phyloP scores from a whole-genome alignment of 2,797 vertebrate species.

The Scomberomorus guttatus region DNA sequence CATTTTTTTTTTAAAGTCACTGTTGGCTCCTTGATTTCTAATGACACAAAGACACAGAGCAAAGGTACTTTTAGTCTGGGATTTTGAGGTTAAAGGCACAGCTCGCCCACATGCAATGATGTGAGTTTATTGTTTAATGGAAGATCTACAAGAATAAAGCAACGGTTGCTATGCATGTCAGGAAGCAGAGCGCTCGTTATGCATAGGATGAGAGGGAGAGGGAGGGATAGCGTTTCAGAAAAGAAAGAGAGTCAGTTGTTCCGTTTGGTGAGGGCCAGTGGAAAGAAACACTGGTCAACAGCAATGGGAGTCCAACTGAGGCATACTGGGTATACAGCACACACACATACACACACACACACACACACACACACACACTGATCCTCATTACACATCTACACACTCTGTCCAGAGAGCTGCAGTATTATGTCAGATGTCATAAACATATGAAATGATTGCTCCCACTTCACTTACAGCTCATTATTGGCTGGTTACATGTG shows the following conservation, averaged over 20 bases:
- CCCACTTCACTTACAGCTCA: constrained; percentile 36
- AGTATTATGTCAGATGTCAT: constrained; percentile 53
- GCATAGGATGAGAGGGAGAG: constrained; percentile 69
- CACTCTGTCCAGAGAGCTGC: constrained; percentile 48
- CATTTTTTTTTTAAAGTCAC: neutral
- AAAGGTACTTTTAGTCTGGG: neutral
- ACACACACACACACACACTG: constrained; percentile 30
- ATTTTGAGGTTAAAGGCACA: constrained; percentile 22
- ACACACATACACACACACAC: constrained; percentile 19
- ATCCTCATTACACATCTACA: constrained; percentile 53
- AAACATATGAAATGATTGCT: constrained; percentile 59
- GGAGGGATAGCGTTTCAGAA: constrained; percentile 63
- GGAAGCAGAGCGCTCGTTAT: constrained; percentile 48
- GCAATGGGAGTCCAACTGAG: constrained; percentile 72
- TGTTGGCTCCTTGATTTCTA: neutral
- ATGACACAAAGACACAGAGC: neutral
- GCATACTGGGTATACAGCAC: constrained; percentile 68
- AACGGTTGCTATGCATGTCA: constrained; percentile 66
- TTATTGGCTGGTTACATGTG: constrained; percentile 26
- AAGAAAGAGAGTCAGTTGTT: constrained; percentile 81
- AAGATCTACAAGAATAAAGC: constrained; percentile 62
- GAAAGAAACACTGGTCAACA: constrained; percentile 80
- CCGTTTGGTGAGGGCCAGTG: constrained; percentile 78
- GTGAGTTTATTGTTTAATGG: constrained; percentile 65
- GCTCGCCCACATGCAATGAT: constrained; percentile 21